Evolutionary conservation across 2,797 vertebrate genomes (phyloP).

Genomic region (Siniperca undulata): DNA sequence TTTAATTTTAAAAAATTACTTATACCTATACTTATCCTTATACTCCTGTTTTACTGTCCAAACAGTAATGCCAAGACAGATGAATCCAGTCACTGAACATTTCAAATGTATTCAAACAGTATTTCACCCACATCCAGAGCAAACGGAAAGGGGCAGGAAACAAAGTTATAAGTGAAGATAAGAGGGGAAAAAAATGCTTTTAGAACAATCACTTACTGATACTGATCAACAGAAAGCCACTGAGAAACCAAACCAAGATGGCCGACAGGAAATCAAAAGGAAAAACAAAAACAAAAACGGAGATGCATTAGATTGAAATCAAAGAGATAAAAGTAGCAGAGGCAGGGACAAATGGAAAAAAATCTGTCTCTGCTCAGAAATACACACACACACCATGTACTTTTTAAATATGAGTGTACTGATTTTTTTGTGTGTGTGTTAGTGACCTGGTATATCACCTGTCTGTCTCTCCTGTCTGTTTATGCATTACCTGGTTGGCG

Average conservation of each 20-base stretch:
- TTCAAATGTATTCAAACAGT: slow-evolving; percentile 11
- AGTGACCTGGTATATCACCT: neutral
- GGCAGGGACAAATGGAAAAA: slow-evolving; percentile 12
- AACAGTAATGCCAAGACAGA: neutral
- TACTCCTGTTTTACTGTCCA: neutral
- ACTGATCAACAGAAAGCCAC: slow-evolving; percentile 88
- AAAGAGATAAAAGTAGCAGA: slow-evolving; percentile 48
- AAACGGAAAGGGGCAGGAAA: slow-evolving; percentile 36
- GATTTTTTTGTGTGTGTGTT: neutral
- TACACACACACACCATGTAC: neutral
- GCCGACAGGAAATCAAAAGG: slow-evolving; percentile 71
- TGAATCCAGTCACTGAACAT: neutral
- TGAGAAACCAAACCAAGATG: slow-evolving; percentile 83
- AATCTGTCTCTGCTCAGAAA: neutral
- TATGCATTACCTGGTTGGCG: slow-evolving; percentile 85
- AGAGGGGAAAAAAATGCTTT: slow-evolving; percentile 41
- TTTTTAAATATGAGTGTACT: neutral
- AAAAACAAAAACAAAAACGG: slow-evolving; percentile 54
- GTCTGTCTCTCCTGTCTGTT: neutral
- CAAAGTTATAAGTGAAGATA: slow-evolving; percentile 2
- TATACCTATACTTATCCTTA: neutral
- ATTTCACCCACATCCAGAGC: slow-evolving; percentile 46
- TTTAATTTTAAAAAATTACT: neutral
- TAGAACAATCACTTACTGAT: slow-evolving; percentile 86
- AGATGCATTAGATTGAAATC: slow-evolving; percentile 59